Conservation (phyloP, 2,113 vertebrate genomes). For the Bufo gargarizans region DNA sequence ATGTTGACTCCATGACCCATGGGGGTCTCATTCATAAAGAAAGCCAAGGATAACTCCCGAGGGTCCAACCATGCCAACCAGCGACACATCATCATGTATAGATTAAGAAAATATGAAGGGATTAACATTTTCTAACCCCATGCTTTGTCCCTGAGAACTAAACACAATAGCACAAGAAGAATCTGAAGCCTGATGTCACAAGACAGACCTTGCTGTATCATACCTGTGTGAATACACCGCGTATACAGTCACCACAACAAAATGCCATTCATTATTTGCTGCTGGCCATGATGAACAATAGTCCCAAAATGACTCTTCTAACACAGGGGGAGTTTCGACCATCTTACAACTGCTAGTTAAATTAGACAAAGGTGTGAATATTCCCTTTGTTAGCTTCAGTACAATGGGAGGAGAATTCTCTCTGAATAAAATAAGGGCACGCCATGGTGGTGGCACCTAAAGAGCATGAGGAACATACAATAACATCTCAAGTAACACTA, state of each 20-base stretch:
- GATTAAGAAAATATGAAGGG: not conserved
- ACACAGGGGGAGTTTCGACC: not conserved
- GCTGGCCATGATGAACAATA: not conserved
- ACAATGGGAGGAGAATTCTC: constrained; percentile 16
- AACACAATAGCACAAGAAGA: not conserved
- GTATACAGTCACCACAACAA: not conserved
- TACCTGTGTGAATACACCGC: constrained; percentile 3
- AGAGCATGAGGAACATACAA: not conserved
- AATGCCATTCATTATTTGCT: not conserved
- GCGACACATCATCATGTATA: not conserved
- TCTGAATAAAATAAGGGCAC: constrained; percentile 17
- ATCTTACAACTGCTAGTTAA: not conserved
- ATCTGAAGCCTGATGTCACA: not conserved
- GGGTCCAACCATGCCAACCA: not conserved
- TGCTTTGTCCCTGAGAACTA: not conserved
- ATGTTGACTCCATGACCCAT: not conserved
- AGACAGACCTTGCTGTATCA: not conserved
- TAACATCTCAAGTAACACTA: not conserved
- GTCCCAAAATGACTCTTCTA: not conserved
- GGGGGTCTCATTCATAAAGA: not conserved
- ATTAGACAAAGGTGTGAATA: constrained; percentile 17
- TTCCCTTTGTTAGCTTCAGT: constrained; percentile 38
- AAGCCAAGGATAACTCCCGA: not conserved
- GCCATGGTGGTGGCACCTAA: not conserved
- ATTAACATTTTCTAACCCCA: not conserved